These are phyloP conservation scores for Pygoscelis antarcticus DNA, from an alignment of 2,113 vertebrate species.

Conservation along the genomic window DNA sequence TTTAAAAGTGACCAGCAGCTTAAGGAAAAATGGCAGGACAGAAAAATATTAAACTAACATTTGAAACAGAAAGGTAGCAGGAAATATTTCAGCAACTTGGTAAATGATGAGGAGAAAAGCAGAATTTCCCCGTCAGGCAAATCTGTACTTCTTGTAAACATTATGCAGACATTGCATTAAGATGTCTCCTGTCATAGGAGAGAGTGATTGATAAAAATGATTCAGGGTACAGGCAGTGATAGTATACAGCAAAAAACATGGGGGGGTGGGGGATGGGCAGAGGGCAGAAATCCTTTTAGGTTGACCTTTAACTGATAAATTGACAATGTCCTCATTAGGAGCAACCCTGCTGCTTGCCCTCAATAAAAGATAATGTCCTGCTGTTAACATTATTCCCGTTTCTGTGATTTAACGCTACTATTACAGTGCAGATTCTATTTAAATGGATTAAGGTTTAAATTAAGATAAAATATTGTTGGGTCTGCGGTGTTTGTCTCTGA, in stretches of 20 bases:
- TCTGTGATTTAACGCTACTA: constrained; percentile 71
- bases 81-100: neutral
- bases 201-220: constrained; percentile 23
- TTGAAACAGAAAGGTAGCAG: neutral
- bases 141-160: neutral
- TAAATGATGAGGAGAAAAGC: neutral
- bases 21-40: neutral
- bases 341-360: constrained; percentile 76
- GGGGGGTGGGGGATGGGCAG: neutral
- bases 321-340: constrained; percentile 79
- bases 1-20: neutral
- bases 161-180: constrained; percentile 3
- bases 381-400: constrained; percentile 71
- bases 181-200: neutral
- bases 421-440: constrained; percentile 70
- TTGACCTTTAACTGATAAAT: constrained; percentile 79
- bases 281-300: constrained; percentile 64
- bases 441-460: constrained; percentile 67
- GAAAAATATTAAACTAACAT: neutral
- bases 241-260: neutral
- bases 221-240: neutral
- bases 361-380: constrained; percentile 79
- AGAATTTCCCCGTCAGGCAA: neutral
- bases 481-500: constrained; percentile 25
- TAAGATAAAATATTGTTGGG: constrained; percentile 65